These are phyloP conservation scores for Halictus rubicundus DNA, from an alignment of 1,140 invertebrate species.

Conservation along the genomic window DNA sequence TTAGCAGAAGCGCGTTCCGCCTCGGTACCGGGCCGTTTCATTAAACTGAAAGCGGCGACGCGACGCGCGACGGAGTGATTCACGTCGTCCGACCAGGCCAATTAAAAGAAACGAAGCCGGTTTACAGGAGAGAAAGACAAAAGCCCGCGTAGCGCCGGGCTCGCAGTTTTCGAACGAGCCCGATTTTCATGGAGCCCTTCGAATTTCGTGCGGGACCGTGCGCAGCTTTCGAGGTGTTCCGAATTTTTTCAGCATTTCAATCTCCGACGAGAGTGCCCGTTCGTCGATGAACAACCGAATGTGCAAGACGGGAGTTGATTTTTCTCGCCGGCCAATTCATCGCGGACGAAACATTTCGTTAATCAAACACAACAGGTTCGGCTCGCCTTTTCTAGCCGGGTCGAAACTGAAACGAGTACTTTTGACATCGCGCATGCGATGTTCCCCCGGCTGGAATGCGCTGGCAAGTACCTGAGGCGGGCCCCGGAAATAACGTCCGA, in stretches of 20 bases:
- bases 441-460: not conserved
- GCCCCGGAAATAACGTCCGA: too few relatives aligned
- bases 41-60: slow-evolving; percentile 9
- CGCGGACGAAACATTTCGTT: not conserved
- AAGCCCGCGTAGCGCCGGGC: too few relatives aligned
- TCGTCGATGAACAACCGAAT: not conserved
- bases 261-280: not conserved
- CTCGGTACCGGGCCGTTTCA: slow-evolving; percentile 3
- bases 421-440: not conserved
- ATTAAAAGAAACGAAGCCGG: slow-evolving; percentile 31
- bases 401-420: not conserved
- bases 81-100: slow-evolving; percentile 3
- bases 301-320: not conserved
- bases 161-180: not conserved
- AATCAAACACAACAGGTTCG: not conserved
- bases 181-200: not conserved
- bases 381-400: not conserved
- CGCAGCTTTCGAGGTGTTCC: not conserved
- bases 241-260: slow-evolving; percentile 10
- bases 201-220: not conserved
- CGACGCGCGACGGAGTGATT: not conserved
- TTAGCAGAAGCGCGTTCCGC: not conserved
- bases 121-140: not conserved
- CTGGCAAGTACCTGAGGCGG: not conserved
- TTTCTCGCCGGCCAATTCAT: not conserved